These are phyloP conservation scores for Drosophila ohnishii DNA, from an alignment of 1,140 invertebrate genomes.

Conservation along the genomic window DNA sequence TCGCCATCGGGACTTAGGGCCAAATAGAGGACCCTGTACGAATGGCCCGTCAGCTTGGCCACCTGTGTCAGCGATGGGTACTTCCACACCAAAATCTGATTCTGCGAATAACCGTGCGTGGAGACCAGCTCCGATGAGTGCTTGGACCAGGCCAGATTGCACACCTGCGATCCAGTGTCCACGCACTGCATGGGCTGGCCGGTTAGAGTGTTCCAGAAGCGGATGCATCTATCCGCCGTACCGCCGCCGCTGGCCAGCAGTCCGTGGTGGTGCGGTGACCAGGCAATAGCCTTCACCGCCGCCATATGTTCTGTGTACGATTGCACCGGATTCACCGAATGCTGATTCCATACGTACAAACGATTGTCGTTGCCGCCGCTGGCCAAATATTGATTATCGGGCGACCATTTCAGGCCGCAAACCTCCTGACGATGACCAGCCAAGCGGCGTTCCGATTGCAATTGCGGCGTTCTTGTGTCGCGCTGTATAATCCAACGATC, in stretches of 20 bases:
- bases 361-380: conserved; percentile 99
- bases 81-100: conserved; percentile 99
- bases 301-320: conserved; percentile 99
- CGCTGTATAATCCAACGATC: conserved; percentile 97
- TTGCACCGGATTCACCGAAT: conserved; percentile 94
- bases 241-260: conserved; percentile 98
- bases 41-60: conserved; percentile 98
- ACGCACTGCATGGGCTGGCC: conserved; percentile 99
- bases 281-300: conserved; percentile 99
- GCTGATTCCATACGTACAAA: conserved; percentile 98
- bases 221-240: conserved; percentile 98
- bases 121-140: conserved; percentile 99
- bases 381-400: conserved; percentile 98
- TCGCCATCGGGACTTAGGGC: conserved; percentile 99
- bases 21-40: conserved; percentile 97
- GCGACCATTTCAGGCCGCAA: conserved; percentile 99
- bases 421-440: conserved; percentile 98
- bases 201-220: conserved; percentile 99
- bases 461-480: conserved; percentile 94
- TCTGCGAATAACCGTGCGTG: conserved; percentile 99
- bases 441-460: conserved; percentile 90
- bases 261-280: conserved; percentile 99
- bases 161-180: conserved; percentile 99
- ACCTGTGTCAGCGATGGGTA: conserved; percentile 97
- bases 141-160: conserved; percentile 99